Base-by-base conservation (phyloP, 2,797 vertebrate genomes). In the Gambusia yucatana region DNA sequence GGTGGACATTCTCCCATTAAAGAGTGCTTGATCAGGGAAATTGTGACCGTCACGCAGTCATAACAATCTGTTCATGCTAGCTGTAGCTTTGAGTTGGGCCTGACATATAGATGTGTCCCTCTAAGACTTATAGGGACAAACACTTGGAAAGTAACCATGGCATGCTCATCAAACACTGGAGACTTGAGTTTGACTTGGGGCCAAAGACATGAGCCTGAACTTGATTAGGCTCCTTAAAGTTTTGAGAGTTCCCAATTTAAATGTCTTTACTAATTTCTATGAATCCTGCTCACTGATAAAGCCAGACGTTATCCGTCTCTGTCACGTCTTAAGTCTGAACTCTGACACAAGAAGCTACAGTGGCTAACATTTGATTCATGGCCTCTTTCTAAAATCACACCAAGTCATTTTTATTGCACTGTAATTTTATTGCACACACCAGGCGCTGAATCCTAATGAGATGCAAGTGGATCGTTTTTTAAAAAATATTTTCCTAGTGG, bases 381-480 rank as follows among this genome's bases (percentile, higher is more conserved):
- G 59, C 47, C 6, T 39, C 39, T n/a, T 30, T 83, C 80, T 79
- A 28, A 67, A 88, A 73, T 76, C 59, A 74, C 84, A 77, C 48
- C n/a, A 10, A 44, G 20, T 41, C 67, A 39, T 82, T 70, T 78
- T 87, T 80, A 79, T 79, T 81, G 79, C 79, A 73, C 28, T 82
- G 74, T 48, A 67, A 55, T 76, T 70, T 69, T 11, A 55, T 71
- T 44, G n/a, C 67, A 71, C 67, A 52, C 67, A 79, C 82, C 16
- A 36, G 75, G 77, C 67, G 16, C 47, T 39, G 85, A 79, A 88
- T 87, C 36, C 65, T 82, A 81, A 90, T 91, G 76, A 77, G 47
- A 52, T 55, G 52, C n/a, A 43, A 44, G 41, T 28, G 67, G 13
- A 44, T 16, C 10, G 2, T n/a, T 77, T n/a, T 63, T 22, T 78